Conservation (phyloP, 2,113 vertebrate species). For the Rhynchopsitta pachyrhyncha region DNA sequence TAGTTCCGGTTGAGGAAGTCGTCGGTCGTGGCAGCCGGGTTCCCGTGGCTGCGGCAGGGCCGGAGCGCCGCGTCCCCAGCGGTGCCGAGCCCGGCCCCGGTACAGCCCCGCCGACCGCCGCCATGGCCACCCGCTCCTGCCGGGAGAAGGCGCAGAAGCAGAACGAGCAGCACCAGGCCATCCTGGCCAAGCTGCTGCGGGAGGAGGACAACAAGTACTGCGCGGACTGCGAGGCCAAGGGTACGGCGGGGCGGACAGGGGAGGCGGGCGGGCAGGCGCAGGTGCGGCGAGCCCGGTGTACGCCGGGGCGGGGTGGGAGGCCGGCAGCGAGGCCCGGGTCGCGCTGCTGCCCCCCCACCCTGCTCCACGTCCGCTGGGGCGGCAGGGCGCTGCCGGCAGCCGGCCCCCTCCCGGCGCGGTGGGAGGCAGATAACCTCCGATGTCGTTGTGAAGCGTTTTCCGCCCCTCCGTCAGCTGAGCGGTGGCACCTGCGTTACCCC, state of each 20-base stretch:
- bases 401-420: background rate
- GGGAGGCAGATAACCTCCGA: background rate
- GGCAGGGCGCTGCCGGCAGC: background rate
- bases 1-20: constrained; percentile 58
- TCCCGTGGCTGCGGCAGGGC: constrained; percentile 1
- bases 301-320: background rate
- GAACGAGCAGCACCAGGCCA: constrained; percentile 95
- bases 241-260: constrained; percentile 59
- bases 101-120: background rate
- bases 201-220: constrained; percentile 95
- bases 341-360: background rate
- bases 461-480: accelerated
- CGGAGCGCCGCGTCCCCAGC: background rate
- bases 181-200: constrained; percentile 88
- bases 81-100: background rate
- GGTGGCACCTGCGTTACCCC: background rate
- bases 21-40: background rate
- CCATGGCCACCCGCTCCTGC: constrained; percentile 92
- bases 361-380: background rate
- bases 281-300: background rate
- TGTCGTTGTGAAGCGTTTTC: too few species aligned
- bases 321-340: background rate
- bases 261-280: background rate
- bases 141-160: constrained; percentile 94
- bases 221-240: constrained; percentile 95